Base-by-base conservation (phyloP, 2,888 invertebrate species). In the Drosophila setosimentum region DNA sequence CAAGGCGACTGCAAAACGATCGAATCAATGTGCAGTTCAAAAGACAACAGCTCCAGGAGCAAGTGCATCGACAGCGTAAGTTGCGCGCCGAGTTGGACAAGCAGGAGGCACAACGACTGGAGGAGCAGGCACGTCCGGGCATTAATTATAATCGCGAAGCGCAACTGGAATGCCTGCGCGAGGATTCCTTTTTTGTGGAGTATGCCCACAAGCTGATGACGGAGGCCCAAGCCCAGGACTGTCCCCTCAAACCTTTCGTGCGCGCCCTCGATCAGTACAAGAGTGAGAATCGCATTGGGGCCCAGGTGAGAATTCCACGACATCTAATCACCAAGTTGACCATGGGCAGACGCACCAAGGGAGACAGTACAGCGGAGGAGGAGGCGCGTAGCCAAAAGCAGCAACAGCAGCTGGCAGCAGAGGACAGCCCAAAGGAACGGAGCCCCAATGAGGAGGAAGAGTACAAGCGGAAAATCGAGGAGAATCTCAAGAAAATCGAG, bases 241-340 rank as follows among this genome's bases (percentile, higher is more conserved):
- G 91, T 37, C 91, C 92, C 0, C 71, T 91, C 3, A 81, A 80
- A 53, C 92, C 92, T 1, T 80, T 92, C 16, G 62, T 89, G 0
- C 89, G 87, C 13, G 87, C 89, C 0, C 74, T 92, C 8, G 73
- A 81, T 2, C 80, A 90, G 10, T 92, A 92, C 51, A 92, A 89
- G 35, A 87, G 68, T 13, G 75, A 81, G 3, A 90, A 92, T 70
- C 79, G 89, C 6, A 89, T 93, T 24, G 91, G 87, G 42, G 82
- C 85, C 3, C 80, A 87, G 21, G 80, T 87, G 4, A 78, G 86
- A 8, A 61, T 90, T 24, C 91, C 92, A 0, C 71, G 70, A 5
- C 93, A 93, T 78, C 66, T 93, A 58, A 73, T 91, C 21, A 91
- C 92, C 10, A 81, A 84, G 59, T 51, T 93, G 24, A 91, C 83